Base-by-base conservation (phyloP, 2,113 vertebrate species). In the Atractosteus spatula region DNA sequence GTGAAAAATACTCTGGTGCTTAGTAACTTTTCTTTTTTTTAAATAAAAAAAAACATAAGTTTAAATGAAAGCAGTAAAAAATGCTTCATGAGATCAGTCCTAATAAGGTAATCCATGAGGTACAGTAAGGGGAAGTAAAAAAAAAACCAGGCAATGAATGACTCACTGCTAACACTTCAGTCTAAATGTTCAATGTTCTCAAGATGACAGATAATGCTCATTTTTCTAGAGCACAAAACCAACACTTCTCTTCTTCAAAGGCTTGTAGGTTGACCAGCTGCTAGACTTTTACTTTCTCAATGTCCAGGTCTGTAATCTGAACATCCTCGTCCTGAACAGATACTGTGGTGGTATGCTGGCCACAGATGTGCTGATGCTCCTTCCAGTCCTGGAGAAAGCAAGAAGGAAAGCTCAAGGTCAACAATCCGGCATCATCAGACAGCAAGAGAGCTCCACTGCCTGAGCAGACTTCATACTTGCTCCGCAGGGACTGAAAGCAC, bases 291-390 rank as follows among this genome's bases (percentile, higher is more conserved):
- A 95, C 95, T 63, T 98, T 98, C 84, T 96, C 94, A 8, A 95
- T 90, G 42, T 93, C 93, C 0, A 91, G 81, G 44, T 93, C 86
- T 0, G 93, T 41, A 0, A 96, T 91, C 0, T 95, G 92, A 77
- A 94, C 93, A 1, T 96, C 95, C 0, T 91, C 85, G 0, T 83
- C 93, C 59, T 94, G 95, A 42, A 93, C 82, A 0, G 89, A 83
- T 74, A 95, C 82, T 0, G 93, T 80, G 3, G 92, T 85, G 3
- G 89, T 73, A 0, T 93, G 74, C 86, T 96, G 95, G 8, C 94
- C 94, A 2, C 97, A 99, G 70, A 90, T 78, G 59, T 97, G 95
- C 82, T 99, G 97, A 83, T 99, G 97, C 57, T 99, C 97, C 79
- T 96, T 98, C 97, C 97, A 99, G 88, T 99, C 97, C 97, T 99